These are phyloP conservation scores for Sarcophaga variegata DNA, from an alignment of 2,888 invertebrate species.

Conservation along the genomic window DNA sequence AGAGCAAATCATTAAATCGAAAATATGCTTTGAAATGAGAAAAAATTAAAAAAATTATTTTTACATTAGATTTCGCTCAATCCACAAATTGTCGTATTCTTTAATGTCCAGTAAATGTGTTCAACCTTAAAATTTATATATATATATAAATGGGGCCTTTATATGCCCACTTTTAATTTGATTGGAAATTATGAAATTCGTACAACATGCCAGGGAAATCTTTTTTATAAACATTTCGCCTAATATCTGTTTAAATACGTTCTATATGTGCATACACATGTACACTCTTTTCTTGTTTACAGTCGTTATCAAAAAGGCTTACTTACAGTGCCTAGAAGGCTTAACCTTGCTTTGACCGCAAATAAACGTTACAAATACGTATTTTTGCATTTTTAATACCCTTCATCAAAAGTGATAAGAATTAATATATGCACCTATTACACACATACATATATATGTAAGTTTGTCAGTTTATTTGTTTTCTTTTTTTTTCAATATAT, in stretches of 20 bases:
- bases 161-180: neutral
- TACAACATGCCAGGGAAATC: neutral
- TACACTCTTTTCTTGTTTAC: slow-evolving; percentile 25
- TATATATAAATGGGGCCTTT: too few species aligned
- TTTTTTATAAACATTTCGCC: neutral
- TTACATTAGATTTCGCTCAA: too few species aligned
- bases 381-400: neutral
- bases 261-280: neutral
- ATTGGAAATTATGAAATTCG: neutral
- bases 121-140: too few species aligned
- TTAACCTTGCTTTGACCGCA: slow-evolving; percentile 75
- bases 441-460: neutral
- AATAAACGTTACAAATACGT: slow-evolving; percentile 36
- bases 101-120: too few species aligned
- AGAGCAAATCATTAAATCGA: too few species aligned
- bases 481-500: too few species aligned
- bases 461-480: neutral
- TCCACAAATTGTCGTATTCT: too few species aligned
- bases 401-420: neutral
- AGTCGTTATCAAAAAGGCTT: slow-evolving; percentile 58
- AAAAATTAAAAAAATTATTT: too few species aligned
- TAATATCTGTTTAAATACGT: neutral
- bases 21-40: too few species aligned
- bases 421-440: neutral
- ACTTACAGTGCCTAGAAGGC: slow-evolving; percentile 42